Percentiles rank a stretch among this genome's conserved stretches.
Conservation (phyloP, 2,797 vertebrate genomes). For the Oryzias dopingdopingensis region DNA sequence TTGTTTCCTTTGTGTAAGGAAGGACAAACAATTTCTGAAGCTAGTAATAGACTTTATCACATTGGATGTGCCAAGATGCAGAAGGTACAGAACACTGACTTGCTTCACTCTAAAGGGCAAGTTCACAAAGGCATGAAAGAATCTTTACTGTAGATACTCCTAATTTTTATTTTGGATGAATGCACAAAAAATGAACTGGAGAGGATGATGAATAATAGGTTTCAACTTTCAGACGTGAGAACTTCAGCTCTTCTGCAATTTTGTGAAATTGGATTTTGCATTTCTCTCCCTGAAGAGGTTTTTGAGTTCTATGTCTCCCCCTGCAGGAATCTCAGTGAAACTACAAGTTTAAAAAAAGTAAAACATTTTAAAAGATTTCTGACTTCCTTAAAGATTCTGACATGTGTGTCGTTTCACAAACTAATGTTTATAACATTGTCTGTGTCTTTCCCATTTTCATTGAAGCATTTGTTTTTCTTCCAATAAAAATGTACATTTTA, state of each 20-base stretch:
- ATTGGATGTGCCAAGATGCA: conserved; percentile 47
- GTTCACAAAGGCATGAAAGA: neutral
- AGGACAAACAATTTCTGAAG: conserved; percentile 10
- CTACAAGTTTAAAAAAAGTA: conserved; percentile 11
- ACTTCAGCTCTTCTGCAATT: neutral
- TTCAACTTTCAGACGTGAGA: too few species aligned
- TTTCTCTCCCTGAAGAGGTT: neutral
- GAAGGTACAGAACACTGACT: conserved; percentile 8
- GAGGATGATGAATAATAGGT: too few species aligned
- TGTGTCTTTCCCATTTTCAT: neutral
- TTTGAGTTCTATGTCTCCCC: conserved; percentile 29
- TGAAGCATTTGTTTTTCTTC: conserved; percentile 21
- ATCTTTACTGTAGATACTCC: neutral
- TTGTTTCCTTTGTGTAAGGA: neutral
- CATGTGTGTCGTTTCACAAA: conserved; percentile 1
- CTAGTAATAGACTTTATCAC: conserved; percentile 12
- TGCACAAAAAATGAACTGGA: too few species aligned
- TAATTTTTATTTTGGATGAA: neutral
- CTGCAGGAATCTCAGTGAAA: conserved; percentile 30
- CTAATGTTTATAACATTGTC: conserved; percentile 4
- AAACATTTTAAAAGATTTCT: neutral
- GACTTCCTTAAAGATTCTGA: too few species aligned
- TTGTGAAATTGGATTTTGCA: conserved; percentile 6
- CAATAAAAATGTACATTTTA: conserved; percentile 75
- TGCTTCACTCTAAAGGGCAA: neutral